These are phyloP conservation scores for Hiodon tergisus DNA, from an alignment of 2,113 vertebrate genomes.

Conservation along the genomic window DNA sequence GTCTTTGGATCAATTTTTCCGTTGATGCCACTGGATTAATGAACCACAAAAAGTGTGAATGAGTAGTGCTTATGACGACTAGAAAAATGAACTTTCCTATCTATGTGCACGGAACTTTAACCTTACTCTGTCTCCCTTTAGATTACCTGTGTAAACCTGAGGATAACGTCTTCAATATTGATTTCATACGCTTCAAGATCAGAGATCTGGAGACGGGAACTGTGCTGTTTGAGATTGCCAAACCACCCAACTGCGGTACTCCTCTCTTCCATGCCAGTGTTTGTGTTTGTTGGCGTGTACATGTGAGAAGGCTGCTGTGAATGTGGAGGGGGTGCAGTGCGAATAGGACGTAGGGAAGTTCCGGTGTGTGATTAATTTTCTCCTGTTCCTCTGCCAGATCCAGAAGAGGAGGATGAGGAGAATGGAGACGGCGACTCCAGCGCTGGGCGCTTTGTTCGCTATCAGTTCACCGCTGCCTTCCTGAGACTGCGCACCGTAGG, in stretches of 20 bases:
- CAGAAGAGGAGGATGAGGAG: conserved; percentile 65
- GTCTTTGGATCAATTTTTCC: too few relatives aligned
- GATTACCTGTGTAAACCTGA: conserved; percentile 94
- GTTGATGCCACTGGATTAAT: not conserved
- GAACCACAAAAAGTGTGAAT: too few relatives aligned
- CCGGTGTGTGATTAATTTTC: not conserved
- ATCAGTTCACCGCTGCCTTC: conserved; percentile 96
- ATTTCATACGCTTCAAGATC: conserved; percentile 97
- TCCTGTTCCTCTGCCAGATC: conserved; percentile 57
- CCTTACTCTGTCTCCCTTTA: conserved; percentile 40
- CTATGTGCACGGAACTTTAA: not conserved
- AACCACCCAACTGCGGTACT: conserved; percentile 79
- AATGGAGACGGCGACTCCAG: conserved; percentile 72
- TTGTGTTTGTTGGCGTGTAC: not conserved
- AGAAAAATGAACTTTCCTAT: too few relatives aligned
- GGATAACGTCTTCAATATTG: conserved; percentile 90
- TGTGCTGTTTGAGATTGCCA: conserved; percentile 95
- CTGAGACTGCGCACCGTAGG: conserved; percentile 88
- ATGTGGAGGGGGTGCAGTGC: not conserved
- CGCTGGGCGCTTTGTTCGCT: conserved; percentile 90
- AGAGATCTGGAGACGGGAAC: conserved; percentile 90
- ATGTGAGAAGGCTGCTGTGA: not conserved
- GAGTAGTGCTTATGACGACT: too few relatives aligned
- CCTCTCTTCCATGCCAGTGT: not conserved
- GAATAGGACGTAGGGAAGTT: not conserved